Percentiles rank a stretch among this genome's conserved stretches.
Evolutionary conservation across 2,888 invertebrate genomes (phyloP).

Genomic region (Anaspis maculata): DNA sequence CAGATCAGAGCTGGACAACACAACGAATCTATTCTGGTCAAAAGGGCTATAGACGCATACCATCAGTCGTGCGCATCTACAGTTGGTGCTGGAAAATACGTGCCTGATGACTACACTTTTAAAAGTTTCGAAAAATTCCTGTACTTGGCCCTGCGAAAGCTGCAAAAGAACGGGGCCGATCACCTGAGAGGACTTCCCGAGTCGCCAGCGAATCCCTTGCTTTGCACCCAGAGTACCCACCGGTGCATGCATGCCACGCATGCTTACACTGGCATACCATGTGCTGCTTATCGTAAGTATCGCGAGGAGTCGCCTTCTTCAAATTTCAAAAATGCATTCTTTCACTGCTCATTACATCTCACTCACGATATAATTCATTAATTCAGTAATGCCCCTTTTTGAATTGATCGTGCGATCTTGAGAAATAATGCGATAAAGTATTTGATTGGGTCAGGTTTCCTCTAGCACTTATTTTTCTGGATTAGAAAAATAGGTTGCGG

Average conservation of each 20-base stretch:
- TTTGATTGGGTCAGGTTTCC: too few species aligned
- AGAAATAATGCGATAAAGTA: too few species aligned
- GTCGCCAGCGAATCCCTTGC: slow-evolving; percentile 53
- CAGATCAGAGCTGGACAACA: slow-evolving; percentile 86
- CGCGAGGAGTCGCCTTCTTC: background rate
- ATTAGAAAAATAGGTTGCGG: too few species aligned
- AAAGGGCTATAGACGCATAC: slow-evolving; percentile 78
- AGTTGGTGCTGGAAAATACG: slow-evolving; percentile 57
- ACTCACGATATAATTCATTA: too few species aligned
- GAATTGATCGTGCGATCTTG: too few species aligned
- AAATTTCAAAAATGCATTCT: background rate
- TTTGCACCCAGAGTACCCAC: slow-evolving; percentile 81
- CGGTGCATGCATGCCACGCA: slow-evolving; percentile 86
- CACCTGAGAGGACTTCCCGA: slow-evolving; percentile 45
- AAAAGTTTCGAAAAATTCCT: slow-evolving; percentile 81
- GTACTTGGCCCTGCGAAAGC: slow-evolving; percentile 73
- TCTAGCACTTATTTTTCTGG: too few species aligned
- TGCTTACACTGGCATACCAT: slow-evolving; percentile 83
- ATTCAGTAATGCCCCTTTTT: too few species aligned
- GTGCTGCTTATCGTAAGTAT: slow-evolving; percentile 77
- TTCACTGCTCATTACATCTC: too few species aligned
- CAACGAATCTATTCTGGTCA: slow-evolving; percentile 80
- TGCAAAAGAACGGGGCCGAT: slow-evolving; percentile 61
- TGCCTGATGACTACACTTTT: slow-evolving; percentile 58
- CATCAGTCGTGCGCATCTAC: slow-evolving; percentile 64